Evolutionary conservation across 1,140 invertebrate species (phyloP), one percentile per base, ranked within the genome.

Genomic region (Pygmarrhopalites habei): DNA sequence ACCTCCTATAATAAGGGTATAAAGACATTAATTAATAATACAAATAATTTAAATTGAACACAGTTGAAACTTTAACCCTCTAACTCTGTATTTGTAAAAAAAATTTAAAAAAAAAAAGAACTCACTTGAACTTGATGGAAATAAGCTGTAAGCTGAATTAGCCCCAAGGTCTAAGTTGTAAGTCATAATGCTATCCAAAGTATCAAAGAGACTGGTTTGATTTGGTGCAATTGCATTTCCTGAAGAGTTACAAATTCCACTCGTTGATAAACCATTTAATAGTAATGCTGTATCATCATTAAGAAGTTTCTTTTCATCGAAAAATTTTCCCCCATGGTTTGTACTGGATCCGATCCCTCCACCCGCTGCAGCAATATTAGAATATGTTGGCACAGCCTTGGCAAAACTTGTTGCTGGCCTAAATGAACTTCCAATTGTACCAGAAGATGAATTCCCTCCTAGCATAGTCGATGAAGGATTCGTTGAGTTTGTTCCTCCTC

Each of bases 391-490:
- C 5, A 69, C 67, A 60, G 67, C 68, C 62, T 61, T 70, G 12
- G 68, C 68, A 65, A 70, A 70, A n/a, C n/a, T n/a, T 58, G 57
- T 64, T 60, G 65, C 60, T 21, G 68, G 39, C 23, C 68, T 60
- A 51, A 64, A 66, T 15, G 32, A 30, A 39, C 32, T 41, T 1
- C 28, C 46, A n/a, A 39, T 41, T n/a, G 25, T 30, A 1, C 47
- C n/a, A 30, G 57, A 29, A n/a, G 47, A 30, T 23, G 55, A 59
- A 46, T 35, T 65, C 26, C 43, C 32, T 10, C 32, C 59, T 21
- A 60, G n/a, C 3, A 52, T 5, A 46, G 58, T 46, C 7, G 39
- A 41, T 43, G 25, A 25, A 10, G 39, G 47, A 26, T 26, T 46
- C 5, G 55, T 58, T 19, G 30, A 47, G 46, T 23, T 23, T 14